Evolutionary conservation across 1,140 invertebrate species (phyloP), one percentile per base, ranked within the genome.

Genomic region (Pectinophora gossypiella): DNA sequence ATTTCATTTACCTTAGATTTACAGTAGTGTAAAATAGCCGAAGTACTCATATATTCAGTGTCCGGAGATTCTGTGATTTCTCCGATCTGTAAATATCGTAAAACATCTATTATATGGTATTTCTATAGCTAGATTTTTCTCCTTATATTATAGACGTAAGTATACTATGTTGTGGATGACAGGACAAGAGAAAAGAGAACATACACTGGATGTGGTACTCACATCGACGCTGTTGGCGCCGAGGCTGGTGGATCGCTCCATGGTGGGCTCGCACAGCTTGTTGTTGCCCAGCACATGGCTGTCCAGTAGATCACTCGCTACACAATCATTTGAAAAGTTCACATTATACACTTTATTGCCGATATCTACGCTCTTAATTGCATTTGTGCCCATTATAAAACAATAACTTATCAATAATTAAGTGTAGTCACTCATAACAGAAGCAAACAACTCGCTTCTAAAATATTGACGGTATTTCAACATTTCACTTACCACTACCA

Each of bases 21-120:
- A 79, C 93, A 95, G 64, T 94, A 94, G 72, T 91, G 90, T 72
- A 95, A 84, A 54, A 95, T 90, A 20, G 93, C 92, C 2, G 93
- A 94, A 48, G 93, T 94, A 61, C 92, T 94, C 68, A 93, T 89
- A 48, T 89, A 88, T 50, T 93, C 91, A 49, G 90, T 91, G 72
- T 92, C 91, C 46, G 91, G 90, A 64, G 88, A 89, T 77, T 92
- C 91, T 1, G 89, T 88, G 53, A 92, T 91, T 76, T 93, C 91
- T 35, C 91, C 91, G 59, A 92, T 90, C 91, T 92, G 70, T 51
- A 83, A 80, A 59, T 32, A 32, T 32, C 27, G 27, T 9, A 32
- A 32, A n/a, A n/a, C n/a, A n/a, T n/a, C n/a, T n/a, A n/a, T n/a
- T n/a, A n/a, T n/a, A n/a, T n/a, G n/a, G n/a, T n/a, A n/a, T n/a